Base-by-base conservation (phyloP, 1,140 invertebrate species). In the Lerema accius region DNA sequence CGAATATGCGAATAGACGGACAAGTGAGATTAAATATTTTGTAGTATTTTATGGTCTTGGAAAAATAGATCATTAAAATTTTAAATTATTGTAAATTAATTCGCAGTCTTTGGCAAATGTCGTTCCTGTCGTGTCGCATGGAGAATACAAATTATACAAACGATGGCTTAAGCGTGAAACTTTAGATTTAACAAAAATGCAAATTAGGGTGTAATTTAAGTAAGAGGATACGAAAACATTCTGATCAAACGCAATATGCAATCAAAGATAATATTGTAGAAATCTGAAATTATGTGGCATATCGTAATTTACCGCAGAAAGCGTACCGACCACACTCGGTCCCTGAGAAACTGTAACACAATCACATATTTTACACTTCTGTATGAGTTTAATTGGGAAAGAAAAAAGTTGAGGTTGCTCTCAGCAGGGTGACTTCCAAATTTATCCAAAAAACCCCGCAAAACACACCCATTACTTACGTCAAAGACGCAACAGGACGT, bases 331-430 rank as follows among this genome's bases (percentile, higher is more conserved):
- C 55, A 48, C 64, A 66, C 71, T 61, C 61, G 62, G 55, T 67
- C 59, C 63, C 63, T 65, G 73, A 68, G 81, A 86, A 88, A 84
- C 84, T 86, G 82, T 85, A 88, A 67, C 83, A 88, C 76, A 82
- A 78, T 87, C 82, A 87, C 83, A 87, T 90, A 90, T 83, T 82
- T 90, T 88, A 87, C 76, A 76, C 83, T 84, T 86, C 83, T 78
- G 83, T 87, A 87, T 64, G 76, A 81, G 71, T 84, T 86, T 86
- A 90, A 87, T 90, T 90, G 83, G 81, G 82, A 71, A 85, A 82
- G 80, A 86, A 83, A 80, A 86, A 77, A 82, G 68, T 58, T 64
- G 73, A 79, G 73, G 76, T 68, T 75, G 72, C 72, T 81, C 84
- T 17, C 87, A 87, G 85, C 85, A 76, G 83, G 85, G 71, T 76